Evolutionary conservation across 2,888 invertebrate species (phyloP), one percentile per base, ranked within the genome.

Genomic region (Mimumesa dahlbomi): DNA sequence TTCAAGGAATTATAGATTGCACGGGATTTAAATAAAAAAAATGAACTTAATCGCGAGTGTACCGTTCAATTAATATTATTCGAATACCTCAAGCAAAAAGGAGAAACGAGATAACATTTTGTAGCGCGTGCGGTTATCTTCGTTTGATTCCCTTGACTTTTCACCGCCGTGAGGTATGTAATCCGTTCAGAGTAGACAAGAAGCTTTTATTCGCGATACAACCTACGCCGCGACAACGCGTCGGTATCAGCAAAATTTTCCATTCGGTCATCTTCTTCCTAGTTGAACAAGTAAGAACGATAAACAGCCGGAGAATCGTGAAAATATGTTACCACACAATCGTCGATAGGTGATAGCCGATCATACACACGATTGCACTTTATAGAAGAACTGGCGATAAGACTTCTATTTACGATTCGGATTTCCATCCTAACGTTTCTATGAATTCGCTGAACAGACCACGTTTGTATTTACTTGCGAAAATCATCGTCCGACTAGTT

Each of bases 91-190:
- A 49, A 1, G 31, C 34, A 22, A 45, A 40, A 52, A 40, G 59
- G 66, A 59, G 67, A 50, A 57, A 54, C 43, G 59, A 56, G 75
- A 75, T 75, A 75, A 72, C 62, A 59, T 71, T 59, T 34, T 19
- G 43, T 66, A 61, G 52, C 56, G 59, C 70, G 64, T 53, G 67
- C 45, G 57, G 59, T 71, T 75, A 75, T 75, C 75, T 53, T 59
- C 31, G 46, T 64, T 67, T 45, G 54, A 75, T 72, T 75, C 49
- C 76, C 71, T 75, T 75, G 75, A 75, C 75, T 75, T 75, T 75
- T 75, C 75, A 75, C 72, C 67, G 63, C 56, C 45, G 36, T 52
- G 54, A 50, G 57, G 70, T 74, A 58, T 50, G 69, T 46, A 70
- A 70, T 70, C 54, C 19, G 21, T 43, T 14, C 36, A 6, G n/a